A percentile compares a stretch with the other conserved stretches of the same genome.
Conservation (phyloP, 2,113 vertebrate species). For the Chloropsis cyanopogon region DNA sequence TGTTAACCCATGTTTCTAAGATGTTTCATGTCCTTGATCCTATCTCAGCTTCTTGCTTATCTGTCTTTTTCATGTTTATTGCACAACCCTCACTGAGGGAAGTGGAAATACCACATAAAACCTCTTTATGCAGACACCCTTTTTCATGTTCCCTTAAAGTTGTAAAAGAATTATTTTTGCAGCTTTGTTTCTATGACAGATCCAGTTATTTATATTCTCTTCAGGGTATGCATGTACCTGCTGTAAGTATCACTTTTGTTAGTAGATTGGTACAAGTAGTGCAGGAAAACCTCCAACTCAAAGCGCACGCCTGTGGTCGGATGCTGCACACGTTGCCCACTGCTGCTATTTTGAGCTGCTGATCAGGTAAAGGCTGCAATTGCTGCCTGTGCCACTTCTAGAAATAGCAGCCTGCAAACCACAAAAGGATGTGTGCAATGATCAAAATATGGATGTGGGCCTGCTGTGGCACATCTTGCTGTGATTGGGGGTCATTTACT, state of each 20-base stretch:
- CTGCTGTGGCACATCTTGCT: neutral
- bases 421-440: neutral
- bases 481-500: neutral
- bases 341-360: neutral
- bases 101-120: neutral
- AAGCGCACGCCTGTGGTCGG: accelerated
- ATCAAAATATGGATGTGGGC: neutral
- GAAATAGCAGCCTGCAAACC: neutral
- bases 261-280: neutral
- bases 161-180: neutral
- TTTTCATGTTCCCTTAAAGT: neutral
- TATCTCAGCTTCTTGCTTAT: neutral
- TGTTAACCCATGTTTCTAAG: neutral
- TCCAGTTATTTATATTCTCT: neutral
- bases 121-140: neutral
- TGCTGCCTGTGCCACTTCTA: neutral
- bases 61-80: neutral
- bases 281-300: neutral
- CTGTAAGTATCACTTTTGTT: neutral
- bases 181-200: neutral
- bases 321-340: neutral
- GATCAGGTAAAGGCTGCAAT: neutral
- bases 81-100: neutral
- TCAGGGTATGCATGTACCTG: neutral
- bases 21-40: neutral